Base-by-base conservation (phyloP, 1,140 invertebrate species). In the Yoshiicerus persimilis region DNA sequence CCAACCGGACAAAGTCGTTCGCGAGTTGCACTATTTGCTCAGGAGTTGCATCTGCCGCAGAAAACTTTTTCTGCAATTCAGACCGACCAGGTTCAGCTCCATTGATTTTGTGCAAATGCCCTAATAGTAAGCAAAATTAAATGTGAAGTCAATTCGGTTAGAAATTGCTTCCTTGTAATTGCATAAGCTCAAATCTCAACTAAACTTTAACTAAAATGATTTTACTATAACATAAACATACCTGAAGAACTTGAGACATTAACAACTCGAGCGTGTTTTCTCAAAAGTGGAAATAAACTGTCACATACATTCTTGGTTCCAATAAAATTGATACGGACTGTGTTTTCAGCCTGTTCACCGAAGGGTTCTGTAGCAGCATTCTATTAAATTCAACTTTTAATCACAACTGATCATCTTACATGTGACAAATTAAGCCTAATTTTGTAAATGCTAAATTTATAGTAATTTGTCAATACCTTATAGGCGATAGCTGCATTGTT, bases 401-500 rank as follows among this genome's bases (percentile, higher is more conserved):
- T 47, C 39, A 41, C n/a, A n/a, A n/a, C n/a, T n/a, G n/a, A n/a
- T n/a, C n/a, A n/a, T n/a, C n/a, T n/a, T n/a, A n/a, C n/a, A n/a
- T n/a, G n/a, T n/a, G n/a, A n/a, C n/a, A n/a, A n/a, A n/a, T n/a
- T n/a, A n/a, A n/a, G n/a, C n/a, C n/a, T n/a, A n/a, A n/a, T n/a
- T n/a, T n/a, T n/a, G n/a, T n/a, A n/a, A n/a, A n/a, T n/a, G n/a
- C n/a, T n/a, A n/a, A n/a, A n/a, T n/a, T n/a, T n/a, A n/a, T n/a
- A n/a, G n/a, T n/a, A n/a, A n/a, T n/a, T n/a, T 27, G 23, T 64
- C 3, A 64, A 25, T 23, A 64, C 94, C 91, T 94, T 95, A 91
- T 95, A 97, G 2, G 96, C 95, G 85, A 97, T 97, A 0, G 95
- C 96, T 75, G 96, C 97, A 93, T 98, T 97, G 91, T 97, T 97